Percentiles rank a stretch among this genome's conserved stretches.
Evolutionary conservation across 2,113 vertebrate genomes (phyloP).

Genomic region (Catagonus wagneri): DNA sequence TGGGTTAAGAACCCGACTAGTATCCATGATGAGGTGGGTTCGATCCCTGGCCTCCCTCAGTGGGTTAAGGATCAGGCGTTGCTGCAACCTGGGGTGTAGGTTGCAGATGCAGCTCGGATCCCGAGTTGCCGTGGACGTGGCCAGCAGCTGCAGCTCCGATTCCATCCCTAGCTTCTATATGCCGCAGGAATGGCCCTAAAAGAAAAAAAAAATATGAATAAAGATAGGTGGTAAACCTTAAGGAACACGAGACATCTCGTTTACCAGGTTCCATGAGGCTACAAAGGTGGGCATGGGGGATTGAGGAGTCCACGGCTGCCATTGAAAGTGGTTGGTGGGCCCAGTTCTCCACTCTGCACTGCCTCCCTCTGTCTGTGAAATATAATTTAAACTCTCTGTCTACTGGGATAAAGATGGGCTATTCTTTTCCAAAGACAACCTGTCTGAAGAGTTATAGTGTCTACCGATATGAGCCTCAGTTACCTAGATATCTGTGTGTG

Average conservation of each 20-base stretch:
- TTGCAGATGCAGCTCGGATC: too few species aligned
- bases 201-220: too few species aligned
- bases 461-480: background rate
- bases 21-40: too few species aligned
- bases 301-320: rapidly evolving
- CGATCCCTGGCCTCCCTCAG: too few species aligned
- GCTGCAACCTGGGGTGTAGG: too few species aligned
- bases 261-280: rapidly evolving
- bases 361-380: background rate
- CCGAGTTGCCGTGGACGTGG: too few species aligned
- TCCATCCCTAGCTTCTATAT: too few species aligned
- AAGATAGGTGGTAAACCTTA: background rate
- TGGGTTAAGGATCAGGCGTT: too few species aligned
- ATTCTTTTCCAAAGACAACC: background rate
- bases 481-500: background rate
- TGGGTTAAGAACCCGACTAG: too few species aligned
- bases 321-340: rapidly evolving
- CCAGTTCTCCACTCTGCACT: rapidly evolving
- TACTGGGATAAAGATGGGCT: background rate
- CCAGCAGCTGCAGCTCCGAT: too few species aligned
- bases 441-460: background rate
- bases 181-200: too few species aligned
- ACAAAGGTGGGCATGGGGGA: background rate
- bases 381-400: background rate
- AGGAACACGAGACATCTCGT: background rate